Conservation (phyloP, 2,888 invertebrate genomes). For the Bombylius major region DNA sequence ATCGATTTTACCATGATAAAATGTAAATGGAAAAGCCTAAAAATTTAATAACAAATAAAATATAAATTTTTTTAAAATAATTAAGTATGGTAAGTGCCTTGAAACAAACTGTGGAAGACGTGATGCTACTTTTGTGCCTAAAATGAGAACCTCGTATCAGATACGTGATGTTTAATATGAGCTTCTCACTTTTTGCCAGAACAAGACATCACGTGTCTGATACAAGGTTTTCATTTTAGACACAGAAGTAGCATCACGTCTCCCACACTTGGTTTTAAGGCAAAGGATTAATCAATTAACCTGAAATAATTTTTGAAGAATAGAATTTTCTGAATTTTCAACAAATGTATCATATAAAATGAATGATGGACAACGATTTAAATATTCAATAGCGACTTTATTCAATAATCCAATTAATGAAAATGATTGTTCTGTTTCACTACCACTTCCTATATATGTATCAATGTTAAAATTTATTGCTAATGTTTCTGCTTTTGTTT, state of each 20-base stretch:
- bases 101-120: too few species aligned
- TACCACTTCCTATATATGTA: slow-evolving; percentile 12
- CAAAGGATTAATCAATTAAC: slow-evolving; percentile 19
- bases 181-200: too few species aligned
- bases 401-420: slow-evolving; percentile 48
- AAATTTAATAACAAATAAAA: neutral
- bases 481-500: slow-evolving; percentile 44
- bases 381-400: slow-evolving; percentile 45
- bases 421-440: slow-evolving; percentile 39
- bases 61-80: neutral
- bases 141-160: too few species aligned
- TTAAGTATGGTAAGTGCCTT: too few species aligned
- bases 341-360: slow-evolving; percentile 53
- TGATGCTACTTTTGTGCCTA: too few species aligned
- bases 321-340: slow-evolving; percentile 41
- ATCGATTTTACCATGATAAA: slow-evolving; percentile 49
- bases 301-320: slow-evolving; percentile 46
- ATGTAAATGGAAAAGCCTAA: slow-evolving; percentile 40
- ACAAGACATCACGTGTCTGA: too few species aligned
- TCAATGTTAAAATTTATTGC: slow-evolving; percentile 39
- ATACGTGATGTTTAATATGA: too few species aligned
- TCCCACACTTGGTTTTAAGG: too few species aligned
- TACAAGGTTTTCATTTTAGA: too few species aligned
- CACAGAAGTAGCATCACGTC: too few species aligned
- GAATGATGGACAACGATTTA: slow-evolving; percentile 51